phyloP scores from a whole-genome alignment of 2,113 vertebrate species.

The Malurus melanocephalus region DNA sequence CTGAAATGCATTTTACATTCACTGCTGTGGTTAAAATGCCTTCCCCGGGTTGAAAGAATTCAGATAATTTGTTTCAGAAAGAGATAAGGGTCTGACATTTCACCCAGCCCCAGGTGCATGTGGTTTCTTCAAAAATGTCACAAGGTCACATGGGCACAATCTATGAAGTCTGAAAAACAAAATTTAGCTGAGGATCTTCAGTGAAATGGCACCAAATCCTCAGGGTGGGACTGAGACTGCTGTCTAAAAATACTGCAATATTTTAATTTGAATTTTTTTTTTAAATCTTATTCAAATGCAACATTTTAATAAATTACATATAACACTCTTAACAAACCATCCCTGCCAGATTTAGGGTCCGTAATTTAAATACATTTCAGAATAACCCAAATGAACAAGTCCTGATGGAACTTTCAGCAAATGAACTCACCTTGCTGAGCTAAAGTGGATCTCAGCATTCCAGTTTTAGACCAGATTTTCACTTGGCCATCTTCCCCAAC shows the following conservation, averaged over 20 bases:
- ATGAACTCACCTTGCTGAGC: constrained; percentile 86
- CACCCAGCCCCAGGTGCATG: constrained; percentile 87
- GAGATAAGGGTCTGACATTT: constrained; percentile 86
- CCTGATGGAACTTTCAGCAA: not conserved
- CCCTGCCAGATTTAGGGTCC: not conserved
- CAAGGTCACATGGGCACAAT: constrained; percentile 78
- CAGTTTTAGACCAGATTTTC: constrained; percentile 98
- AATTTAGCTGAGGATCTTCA: constrained; percentile 53
- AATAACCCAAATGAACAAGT: not conserved
- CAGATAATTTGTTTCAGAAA: constrained; percentile 71
- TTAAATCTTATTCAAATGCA: not conserved
- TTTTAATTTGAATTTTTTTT: not conserved
- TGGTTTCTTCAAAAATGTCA: constrained; percentile 89
- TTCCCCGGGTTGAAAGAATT: constrained; percentile 71
- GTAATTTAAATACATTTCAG: not conserved
- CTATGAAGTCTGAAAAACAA: constrained; percentile 77
- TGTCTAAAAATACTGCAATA: not conserved
- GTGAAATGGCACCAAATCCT: constrained; percentile 30
- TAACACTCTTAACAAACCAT: not conserved
- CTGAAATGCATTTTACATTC: constrained; percentile 53
- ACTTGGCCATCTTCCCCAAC: constrained; percentile 96
- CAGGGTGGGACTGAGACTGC: not conserved
- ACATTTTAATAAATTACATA: not conserved
- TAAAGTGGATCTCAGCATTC: constrained; percentile 94
- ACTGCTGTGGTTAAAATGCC: constrained; percentile 74